Evolutionary conservation across 2,797 vertebrate species (phyloP), one percentile per base, ranked within the genome.

Genomic region (Anolis apletophallus): DNA sequence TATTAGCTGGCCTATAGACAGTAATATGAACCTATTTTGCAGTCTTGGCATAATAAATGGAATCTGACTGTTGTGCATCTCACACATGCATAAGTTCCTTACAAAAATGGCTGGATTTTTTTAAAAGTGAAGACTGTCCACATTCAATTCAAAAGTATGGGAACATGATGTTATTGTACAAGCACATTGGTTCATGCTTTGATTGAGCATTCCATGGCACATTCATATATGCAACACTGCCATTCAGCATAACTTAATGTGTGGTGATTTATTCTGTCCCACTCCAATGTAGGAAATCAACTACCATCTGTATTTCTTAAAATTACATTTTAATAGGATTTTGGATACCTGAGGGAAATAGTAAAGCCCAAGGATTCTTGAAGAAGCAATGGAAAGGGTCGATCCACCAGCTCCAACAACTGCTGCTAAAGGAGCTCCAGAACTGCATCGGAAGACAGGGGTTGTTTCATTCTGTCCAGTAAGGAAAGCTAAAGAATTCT

Each of bases 401-500:
- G 97, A 98, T 36, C 97, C 97, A 2, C 97, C 97, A 0, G 97
- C 96, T 0, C 98, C 98, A 82, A 98, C 94, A 3, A 98, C 90
- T 50, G 96, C 97, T 10, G 97, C 97, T 75, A 97, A 93, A 0
- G 97, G 96, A 0, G 97, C 93, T 14, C 98, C 97, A 0, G 90
- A 74, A 32, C 98, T 97, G 0, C 97, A 98, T 88, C 97, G 96
- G 87, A 98, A 98, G 93, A 97, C 97, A 83, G 97, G 97, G 16
- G 97, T 96, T 0, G 97, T 97, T 94, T 97, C 97, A 23, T 98
- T 97, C 91, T 98, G 97, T 34, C 98, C 97, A 0, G 97, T 98
- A 71, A 98, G 95, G 90, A 97, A 97, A 3, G 97, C 96, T 85
- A 98, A 92, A 1, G 97, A 97, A 3, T 97, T 97, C 93, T 98